phyloP scores from a whole-genome alignment of 2,888 invertebrate genomes.

The Aleiodes leptofemur region DNA sequence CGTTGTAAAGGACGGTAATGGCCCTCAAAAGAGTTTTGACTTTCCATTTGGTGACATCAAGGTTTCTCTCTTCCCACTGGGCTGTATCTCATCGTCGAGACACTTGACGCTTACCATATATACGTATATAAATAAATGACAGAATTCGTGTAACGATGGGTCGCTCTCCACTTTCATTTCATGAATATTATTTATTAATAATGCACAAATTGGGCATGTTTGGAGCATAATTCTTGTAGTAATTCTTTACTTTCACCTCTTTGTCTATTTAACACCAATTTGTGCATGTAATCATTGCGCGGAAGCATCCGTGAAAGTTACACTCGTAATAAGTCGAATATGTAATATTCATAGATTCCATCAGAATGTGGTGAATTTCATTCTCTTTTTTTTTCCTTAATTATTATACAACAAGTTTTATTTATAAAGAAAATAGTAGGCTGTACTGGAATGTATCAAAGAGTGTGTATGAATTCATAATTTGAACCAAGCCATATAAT shows the following conservation, averaged over 20 bases:
- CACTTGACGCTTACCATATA: too few species aligned
- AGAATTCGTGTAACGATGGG: too few species aligned
- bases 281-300: not conserved
- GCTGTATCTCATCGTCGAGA: too few species aligned
- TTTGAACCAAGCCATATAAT: slow-evolving; percentile 7
- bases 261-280: slow-evolving; percentile 4
- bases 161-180: too few species aligned
- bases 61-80: too few species aligned
- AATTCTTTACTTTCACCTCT: slow-evolving; percentile 30
- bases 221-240: not conserved
- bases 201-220: too few species aligned
- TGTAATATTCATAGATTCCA: not conserved
- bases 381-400: not conserved
- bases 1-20: too few species aligned
- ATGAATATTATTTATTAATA: too few species aligned
- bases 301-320: slow-evolving; percentile 14
- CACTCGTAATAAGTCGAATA: not conserved
- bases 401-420: slow-evolving; percentile 11
- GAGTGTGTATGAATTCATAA: slow-evolving; percentile 24
- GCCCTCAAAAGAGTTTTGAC: too few species aligned
- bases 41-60: too few species aligned
- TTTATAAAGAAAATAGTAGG: slow-evolving; percentile 23
- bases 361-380: not conserved
- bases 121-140: too few species aligned
- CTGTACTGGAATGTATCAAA: slow-evolving; percentile 19